A percentile compares a stretch with the other conserved stretches of the same genome.
These are phyloP conservation scores for Drosophila micromelanica DNA, from an alignment of 1,140 invertebrate species.

Conservation along the genomic window DNA sequence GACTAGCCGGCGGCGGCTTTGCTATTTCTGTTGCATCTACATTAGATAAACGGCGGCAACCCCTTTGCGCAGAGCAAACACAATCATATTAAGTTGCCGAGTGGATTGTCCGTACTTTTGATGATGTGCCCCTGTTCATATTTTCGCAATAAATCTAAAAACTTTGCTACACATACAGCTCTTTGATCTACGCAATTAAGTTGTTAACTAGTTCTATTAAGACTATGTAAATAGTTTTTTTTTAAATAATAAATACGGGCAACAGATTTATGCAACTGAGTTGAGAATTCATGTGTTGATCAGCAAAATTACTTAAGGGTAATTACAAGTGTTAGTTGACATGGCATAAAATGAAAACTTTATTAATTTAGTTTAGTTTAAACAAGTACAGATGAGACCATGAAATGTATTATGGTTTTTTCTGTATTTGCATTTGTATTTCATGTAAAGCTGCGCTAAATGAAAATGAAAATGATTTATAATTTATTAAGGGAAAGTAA, in stretches of 20 bases:
- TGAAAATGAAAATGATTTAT: too few relatives aligned
- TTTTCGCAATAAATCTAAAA: conserved; percentile 23
- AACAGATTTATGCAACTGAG: neutral
- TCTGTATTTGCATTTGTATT: too few relatives aligned
- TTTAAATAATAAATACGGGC: neutral
- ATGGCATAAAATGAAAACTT: neutral
- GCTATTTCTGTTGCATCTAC: conserved; percentile 19
- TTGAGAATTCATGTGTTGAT: conserved; percentile 5
- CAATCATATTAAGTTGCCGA: conserved; percentile 1
- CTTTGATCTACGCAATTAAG: conserved; percentile 32
- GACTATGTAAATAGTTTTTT: conserved; percentile 7
- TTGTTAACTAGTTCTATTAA: neutral
- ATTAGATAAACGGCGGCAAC: conserved; percentile 11
- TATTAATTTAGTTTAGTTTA: neutral
- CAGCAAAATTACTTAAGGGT: neutral
- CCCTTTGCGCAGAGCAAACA: conserved; percentile 27
- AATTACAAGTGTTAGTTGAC: too few relatives aligned
- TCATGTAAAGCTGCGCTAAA: too few relatives aligned
- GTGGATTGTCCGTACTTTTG: neutral
- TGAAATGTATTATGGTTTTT: too few relatives aligned
- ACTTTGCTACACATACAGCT: conserved; percentile 4
- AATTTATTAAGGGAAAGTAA: too few relatives aligned
- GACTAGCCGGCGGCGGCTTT: conserved; percentile 30
- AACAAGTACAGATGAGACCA: too few relatives aligned
- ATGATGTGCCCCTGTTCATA: conserved; percentile 1